These are phyloP conservation scores for Rhineura floridana DNA, from an alignment of 2,113 vertebrate species.

Conservation along the genomic window DNA sequence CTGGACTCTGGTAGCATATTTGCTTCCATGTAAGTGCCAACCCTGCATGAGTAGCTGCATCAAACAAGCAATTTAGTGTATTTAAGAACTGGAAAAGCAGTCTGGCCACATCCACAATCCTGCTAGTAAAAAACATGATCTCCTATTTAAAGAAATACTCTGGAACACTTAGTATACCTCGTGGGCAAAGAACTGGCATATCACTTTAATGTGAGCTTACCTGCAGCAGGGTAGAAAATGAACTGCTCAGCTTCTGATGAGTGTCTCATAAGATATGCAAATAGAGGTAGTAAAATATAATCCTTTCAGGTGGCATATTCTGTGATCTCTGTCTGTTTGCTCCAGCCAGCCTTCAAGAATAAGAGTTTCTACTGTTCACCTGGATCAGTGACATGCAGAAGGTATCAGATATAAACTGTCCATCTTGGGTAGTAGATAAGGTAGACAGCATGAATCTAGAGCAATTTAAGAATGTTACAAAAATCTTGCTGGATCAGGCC, in stretches of 20 bases:
- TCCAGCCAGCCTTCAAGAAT: conserved; percentile 26
- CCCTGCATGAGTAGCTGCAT: conserved; percentile 41
- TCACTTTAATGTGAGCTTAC: conserved; percentile 48
- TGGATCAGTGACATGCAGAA: background rate
- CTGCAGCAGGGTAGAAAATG: conserved; percentile 50
- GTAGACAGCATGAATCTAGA: no score
- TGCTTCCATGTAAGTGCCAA: background rate
- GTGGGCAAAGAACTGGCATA: conserved; percentile 40
- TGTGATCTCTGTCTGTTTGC: conserved; percentile 43
- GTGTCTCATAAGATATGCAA: conserved; percentile 50
- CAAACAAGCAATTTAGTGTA: conserved; percentile 33
- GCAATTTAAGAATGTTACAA: no score
- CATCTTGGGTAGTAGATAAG: no score
- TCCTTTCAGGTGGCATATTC: conserved; percentile 54
- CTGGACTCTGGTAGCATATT: background rate
- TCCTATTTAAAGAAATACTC: conserved; percentile 62
- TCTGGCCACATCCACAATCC: conserved; percentile 32
- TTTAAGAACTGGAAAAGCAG: conserved; percentile 45
- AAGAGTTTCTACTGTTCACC: conserved; percentile 17
- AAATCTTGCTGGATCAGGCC: no score
- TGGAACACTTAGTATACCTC: conserved; percentile 43
- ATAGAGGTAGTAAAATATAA: conserved; percentile 65
- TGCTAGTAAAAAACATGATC: conserved; percentile 23
- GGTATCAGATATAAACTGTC: conserved; percentile 16
- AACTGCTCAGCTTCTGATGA: conserved; percentile 49